Conservation (phyloP, 2,888 invertebrate species). For the Theretra japonica region DNA sequence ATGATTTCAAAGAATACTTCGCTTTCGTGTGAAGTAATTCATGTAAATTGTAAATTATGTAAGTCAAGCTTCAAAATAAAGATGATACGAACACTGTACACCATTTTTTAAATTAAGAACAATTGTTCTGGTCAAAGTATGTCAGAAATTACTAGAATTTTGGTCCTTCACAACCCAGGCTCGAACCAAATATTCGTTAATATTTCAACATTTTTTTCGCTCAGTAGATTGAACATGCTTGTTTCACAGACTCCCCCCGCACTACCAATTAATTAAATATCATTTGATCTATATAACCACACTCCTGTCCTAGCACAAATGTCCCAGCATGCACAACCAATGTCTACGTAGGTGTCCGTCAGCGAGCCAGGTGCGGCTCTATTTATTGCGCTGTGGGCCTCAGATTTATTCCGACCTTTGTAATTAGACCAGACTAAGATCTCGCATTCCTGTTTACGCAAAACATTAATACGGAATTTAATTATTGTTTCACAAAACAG, state of each 20-base stretch:
- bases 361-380: constrained; percentile 68
- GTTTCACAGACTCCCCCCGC: neutral
- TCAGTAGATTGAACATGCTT: no score
- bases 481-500: constrained; percentile 6
- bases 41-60: no score
- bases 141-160: no score
- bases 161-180: no score
- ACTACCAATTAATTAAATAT: neutral
- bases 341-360: constrained; percentile 66
- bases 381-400: constrained; percentile 68
- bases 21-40: no score
- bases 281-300: neutral
- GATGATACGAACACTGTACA: no score
- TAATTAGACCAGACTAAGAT: constrained; percentile 37
- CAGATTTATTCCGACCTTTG: constrained; percentile 62
- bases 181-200: no score
- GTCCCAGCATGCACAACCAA: neutral
- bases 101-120: no score
- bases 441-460: constrained; percentile 38
- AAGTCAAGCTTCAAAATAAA: no score
- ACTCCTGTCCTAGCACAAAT: constrained; percentile 4
- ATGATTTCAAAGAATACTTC: no score
- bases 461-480: constrained; percentile 8
- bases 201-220: no score
- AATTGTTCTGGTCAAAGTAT: no score